These are phyloP conservation scores for Odontothrips loti DNA, from an alignment of 2,888 invertebrate genomes.

Conservation along the genomic window DNA sequence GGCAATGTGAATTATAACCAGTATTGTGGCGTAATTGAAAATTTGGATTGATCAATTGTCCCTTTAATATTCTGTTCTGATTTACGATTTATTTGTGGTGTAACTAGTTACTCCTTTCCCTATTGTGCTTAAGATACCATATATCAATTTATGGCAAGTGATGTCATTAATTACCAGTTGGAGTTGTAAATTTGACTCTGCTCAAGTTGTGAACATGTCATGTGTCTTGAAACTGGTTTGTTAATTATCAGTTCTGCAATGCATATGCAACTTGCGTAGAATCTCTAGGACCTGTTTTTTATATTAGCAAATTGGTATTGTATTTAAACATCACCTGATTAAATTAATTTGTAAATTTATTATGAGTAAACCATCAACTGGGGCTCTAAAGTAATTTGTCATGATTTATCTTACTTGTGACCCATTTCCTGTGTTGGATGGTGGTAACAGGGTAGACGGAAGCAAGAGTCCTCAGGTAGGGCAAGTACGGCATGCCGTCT, in stretches of 20 bases:
- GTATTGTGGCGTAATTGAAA: slow-evolving; percentile 3
- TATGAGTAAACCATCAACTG: slow-evolving; percentile 20
- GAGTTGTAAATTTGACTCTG: slow-evolving; percentile 1
- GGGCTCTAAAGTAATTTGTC: slow-evolving; percentile 17
- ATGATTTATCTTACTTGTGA: slow-evolving; percentile 15
- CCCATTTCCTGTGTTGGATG: slow-evolving; percentile 19
- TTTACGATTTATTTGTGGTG: slow-evolving; percentile 7
- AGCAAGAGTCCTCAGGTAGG: slow-evolving; percentile 16
- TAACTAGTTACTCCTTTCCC: slow-evolving; percentile 20
- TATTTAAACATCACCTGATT: slow-evolving; percentile 22
- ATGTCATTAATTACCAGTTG: neutral
- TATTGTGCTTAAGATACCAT: slow-evolving; percentile 21
- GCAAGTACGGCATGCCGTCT: neutral
- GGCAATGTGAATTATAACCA: neutral
- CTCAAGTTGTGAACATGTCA: neutral
- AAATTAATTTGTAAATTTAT: slow-evolving; percentile 5
- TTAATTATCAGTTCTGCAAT: neutral
- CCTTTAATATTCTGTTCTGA: neutral
- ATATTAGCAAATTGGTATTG: slow-evolving; percentile 9
- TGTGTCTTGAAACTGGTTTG: neutral
- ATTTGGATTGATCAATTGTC: neutral
- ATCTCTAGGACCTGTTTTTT: neutral
- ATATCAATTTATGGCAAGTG: neutral
- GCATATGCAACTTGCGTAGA: slow-evolving; percentile 18
- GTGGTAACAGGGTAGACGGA: slow-evolving; percentile 12